Evolutionary conservation across 2,888 invertebrate genomes (phyloP).

Genomic region (Idaea dimidiata): DNA sequence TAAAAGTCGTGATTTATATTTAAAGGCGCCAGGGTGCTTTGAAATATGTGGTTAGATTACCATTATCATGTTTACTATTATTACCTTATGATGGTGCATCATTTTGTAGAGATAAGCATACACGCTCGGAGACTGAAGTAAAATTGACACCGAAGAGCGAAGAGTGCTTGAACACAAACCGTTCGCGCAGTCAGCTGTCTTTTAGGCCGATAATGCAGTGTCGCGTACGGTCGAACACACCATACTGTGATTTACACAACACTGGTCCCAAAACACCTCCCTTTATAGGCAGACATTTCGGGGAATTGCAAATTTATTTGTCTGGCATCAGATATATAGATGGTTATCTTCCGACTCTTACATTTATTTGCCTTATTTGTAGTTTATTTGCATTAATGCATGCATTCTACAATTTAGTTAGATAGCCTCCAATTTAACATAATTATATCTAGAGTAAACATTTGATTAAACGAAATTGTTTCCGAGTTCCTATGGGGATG

Average conservation of each 20-base stretch:
- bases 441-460: too few species aligned
- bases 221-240: constrained; percentile 38
- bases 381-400: neutral
- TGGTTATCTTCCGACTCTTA: constrained; percentile 37
- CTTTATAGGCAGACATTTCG: constrained; percentile 56
- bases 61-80: neutral
- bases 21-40: too few species aligned
- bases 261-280: constrained; percentile 49
- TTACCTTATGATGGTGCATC: neutral
- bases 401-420: neutral
- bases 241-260: constrained; percentile 60
- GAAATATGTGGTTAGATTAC: neutral
- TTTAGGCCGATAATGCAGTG: constrained; percentile 25
- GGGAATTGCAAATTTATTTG: constrained; percentile 59
- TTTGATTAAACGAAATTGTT: too few species aligned
- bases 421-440: too few species aligned
- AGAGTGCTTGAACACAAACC: constrained; percentile 3
- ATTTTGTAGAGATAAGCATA: neutral
- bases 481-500: neutral
- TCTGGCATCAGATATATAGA: constrained; percentile 46
- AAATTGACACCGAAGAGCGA: neutral
- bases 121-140: neutral
- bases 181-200: constrained; percentile 11
- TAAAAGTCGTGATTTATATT: neutral
- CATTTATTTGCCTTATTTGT: constrained; percentile 13